Conservation (phyloP, 2,888 invertebrate genomes). For the Nemoura dubitans region DNA sequence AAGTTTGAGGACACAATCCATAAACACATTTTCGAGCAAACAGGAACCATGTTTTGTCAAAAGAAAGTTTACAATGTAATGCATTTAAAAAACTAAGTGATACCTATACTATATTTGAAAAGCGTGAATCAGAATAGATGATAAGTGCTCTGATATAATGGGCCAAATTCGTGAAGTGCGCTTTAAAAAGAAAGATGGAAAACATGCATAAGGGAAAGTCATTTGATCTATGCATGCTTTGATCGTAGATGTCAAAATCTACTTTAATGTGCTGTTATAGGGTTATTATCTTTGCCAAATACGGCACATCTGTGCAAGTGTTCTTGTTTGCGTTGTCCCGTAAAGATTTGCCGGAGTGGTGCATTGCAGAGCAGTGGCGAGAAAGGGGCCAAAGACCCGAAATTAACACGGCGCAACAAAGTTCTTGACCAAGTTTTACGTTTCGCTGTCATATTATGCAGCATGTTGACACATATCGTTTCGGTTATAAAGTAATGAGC, state of each 20-base stretch:
- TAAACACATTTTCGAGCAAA: too few relatives aligned
- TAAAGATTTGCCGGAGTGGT: neutral
- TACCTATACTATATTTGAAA: neutral
- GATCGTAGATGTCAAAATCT: neutral
- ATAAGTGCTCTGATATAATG: neutral
- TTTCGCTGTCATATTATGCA: too few relatives aligned
- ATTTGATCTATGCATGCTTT: neutral
- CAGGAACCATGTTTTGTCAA: too few relatives aligned
- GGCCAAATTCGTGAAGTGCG: neutral
- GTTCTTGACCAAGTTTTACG: too few relatives aligned
- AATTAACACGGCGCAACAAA: too few relatives aligned
- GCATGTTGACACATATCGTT: too few relatives aligned
- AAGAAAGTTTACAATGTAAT: neutral
- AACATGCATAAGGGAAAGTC: conserved; percentile 12
- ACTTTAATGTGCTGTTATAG: neutral
- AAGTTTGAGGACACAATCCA: too few relatives aligned
- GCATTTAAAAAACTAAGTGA: neutral
- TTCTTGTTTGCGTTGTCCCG: neutral
- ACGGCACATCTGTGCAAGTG: neutral
- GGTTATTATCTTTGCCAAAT: neutral
- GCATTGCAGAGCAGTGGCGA: conserved; percentile 3
- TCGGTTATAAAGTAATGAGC: too few relatives aligned
- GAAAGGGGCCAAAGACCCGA: too few relatives aligned
- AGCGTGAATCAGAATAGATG: neutral
- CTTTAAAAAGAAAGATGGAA: neutral